A percentile compares a stretch with the other conserved stretches of the same genome.
Conservation (phyloP, 2,888 invertebrate genomes). For the Ernsta delagoae region DNA sequence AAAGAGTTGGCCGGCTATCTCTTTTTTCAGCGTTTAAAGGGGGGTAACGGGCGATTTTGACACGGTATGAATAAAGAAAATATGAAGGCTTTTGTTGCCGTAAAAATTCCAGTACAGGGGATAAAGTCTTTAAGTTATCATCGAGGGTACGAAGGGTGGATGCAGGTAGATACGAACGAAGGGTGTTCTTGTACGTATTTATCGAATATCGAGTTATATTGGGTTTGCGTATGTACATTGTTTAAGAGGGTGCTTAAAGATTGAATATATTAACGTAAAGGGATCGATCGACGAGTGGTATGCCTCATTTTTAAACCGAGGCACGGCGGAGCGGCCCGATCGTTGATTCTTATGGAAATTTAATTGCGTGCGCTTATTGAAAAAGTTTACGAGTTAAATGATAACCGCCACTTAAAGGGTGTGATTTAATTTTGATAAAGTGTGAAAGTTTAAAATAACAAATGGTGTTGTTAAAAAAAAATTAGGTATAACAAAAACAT, state of each 20-base stretch:
- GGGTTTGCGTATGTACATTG: slow-evolving; percentile 56
- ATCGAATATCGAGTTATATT: slow-evolving; percentile 64
- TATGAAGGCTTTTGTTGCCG: slow-evolving; percentile 83
- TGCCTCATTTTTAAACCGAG: slow-evolving; percentile 50
- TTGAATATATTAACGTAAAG: slow-evolving; percentile 74
- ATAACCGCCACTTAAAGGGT: not conserved
- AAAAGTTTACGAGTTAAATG: not conserved
- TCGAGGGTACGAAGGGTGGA: slow-evolving; percentile 64
- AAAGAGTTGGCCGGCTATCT: slow-evolving; percentile 75
- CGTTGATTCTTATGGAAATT: slow-evolving; percentile 38
- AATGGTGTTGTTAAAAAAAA: no score
- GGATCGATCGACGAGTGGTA: slow-evolving; percentile 46
- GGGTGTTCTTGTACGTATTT: slow-evolving; percentile 59
- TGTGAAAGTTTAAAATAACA: no score
- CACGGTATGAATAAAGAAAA: slow-evolving; percentile 83
- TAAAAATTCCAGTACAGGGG: slow-evolving; percentile 83
- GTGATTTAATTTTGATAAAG: no score
- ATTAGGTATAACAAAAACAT: no score
- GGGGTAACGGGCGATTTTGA: slow-evolving; percentile 77
- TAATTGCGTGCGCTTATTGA: slow-evolving; percentile 18
- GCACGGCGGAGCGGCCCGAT: slow-evolving; percentile 2
- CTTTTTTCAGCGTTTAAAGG: slow-evolving; percentile 68
- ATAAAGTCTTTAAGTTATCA: slow-evolving; percentile 85
- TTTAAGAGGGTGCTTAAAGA: slow-evolving; percentile 68
- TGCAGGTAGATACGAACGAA: slow-evolving; percentile 45